phyloP scores from a whole-genome alignment of 2,888 invertebrate genomes.

The Phymatocera aterrima region DNA sequence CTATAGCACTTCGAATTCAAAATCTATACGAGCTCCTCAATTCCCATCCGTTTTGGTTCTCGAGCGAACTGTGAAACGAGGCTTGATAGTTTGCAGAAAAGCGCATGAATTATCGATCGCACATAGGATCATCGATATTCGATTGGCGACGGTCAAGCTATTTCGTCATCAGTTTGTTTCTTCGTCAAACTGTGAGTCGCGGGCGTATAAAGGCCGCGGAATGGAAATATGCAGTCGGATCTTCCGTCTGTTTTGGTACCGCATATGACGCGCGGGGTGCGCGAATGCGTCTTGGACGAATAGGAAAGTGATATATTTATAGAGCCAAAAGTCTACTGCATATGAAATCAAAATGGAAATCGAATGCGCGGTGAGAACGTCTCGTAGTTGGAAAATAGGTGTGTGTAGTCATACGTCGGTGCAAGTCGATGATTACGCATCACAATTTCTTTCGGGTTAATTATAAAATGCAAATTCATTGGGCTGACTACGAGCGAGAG shows the following conservation, averaged over 20 bases:
- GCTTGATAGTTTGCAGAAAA: no score
- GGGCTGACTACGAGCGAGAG: background rate
- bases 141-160: no score
- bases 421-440: background rate
- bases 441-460: background rate
- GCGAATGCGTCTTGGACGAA: background rate
- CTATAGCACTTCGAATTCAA: no score
- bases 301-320: conserved; percentile 3
- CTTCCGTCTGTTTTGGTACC: background rate
- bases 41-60: no score
- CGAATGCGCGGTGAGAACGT: conserved; percentile 12
- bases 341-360: conserved; percentile 7
- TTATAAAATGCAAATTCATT: conserved; percentile 12
- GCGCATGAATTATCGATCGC: no score
- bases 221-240: background rate
- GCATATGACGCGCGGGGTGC: background rate
- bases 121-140: no score
- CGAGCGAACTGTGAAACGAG: no score
- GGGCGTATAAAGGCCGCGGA: no score
- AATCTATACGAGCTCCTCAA: no score
- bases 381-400: background rate
- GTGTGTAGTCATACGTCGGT: background rate
- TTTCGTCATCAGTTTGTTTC: no score
- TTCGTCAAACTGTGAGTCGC: no score
- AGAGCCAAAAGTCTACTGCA: background rate